phyloP scores from a whole-genome alignment of 2,797 vertebrate genomes.

The Poeciliopsis presidionis region DNA sequence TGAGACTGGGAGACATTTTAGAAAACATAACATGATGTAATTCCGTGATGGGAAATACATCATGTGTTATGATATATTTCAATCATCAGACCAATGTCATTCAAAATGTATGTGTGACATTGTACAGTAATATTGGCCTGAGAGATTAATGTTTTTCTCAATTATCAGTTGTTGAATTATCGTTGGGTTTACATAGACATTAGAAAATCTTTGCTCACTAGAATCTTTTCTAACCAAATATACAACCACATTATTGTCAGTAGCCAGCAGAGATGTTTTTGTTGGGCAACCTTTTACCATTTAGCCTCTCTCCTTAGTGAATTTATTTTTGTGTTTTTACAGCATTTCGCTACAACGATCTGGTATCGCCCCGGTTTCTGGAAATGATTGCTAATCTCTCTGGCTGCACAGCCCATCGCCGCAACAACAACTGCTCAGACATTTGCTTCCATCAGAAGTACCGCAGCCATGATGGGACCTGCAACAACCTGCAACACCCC shows the following conservation, averaged over 20 bases:
- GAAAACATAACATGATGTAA: too few species aligned
- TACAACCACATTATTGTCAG: not conserved
- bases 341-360: conserved; percentile 98
- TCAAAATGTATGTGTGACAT: not conserved
- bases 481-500: conserved; percentile 97
- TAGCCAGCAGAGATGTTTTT: not conserved
- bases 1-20: not conserved
- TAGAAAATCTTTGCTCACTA: not conserved
- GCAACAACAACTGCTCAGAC: conserved; percentile 95
- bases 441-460: conserved; percentile 99
- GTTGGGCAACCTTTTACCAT: not conserved
- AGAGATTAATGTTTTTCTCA: not conserved
- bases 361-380: conserved; percentile 95
- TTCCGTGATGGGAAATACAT: not conserved
- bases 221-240: not conserved
- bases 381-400: conserved; percentile 96
- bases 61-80: not conserved
- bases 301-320: not conserved
- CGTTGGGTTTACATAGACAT: not conserved
- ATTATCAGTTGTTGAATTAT: not conserved
- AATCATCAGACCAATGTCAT: too few species aligned
- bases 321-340: conserved; percentile 9
- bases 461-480: conserved; percentile 94
- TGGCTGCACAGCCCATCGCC: conserved; percentile 93
- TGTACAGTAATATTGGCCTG: not conserved